Evolutionary conservation across 1,140 invertebrate genomes (phyloP).

Genomic region (Dendroctonus ponderosae): DNA sequence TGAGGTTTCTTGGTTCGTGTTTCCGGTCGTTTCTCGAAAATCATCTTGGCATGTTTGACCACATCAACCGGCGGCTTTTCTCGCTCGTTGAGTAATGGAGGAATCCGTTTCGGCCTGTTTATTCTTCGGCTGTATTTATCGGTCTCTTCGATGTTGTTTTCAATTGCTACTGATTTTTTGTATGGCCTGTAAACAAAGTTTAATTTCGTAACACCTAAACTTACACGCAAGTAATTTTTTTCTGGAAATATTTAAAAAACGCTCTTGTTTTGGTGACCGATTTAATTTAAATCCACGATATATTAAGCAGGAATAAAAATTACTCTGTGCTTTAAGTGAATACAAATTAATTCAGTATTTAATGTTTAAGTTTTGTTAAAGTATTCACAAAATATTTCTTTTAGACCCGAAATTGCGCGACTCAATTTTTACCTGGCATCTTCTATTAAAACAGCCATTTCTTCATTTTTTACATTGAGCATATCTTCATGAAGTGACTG

Average conservation of each 20-base stretch:
- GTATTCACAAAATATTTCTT: not conserved
- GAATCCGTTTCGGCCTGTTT: slow-evolving; percentile 63
- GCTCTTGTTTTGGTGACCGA: too few relatives aligned
- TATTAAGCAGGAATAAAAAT: too few relatives aligned
- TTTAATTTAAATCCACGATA: too few relatives aligned
- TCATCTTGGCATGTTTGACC: slow-evolving; percentile 77
- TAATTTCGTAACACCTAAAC: too few relatives aligned
- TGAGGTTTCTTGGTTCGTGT: slow-evolving; percentile 53
- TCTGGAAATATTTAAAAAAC: too few relatives aligned
- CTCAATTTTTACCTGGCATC: slow-evolving; percentile 26
- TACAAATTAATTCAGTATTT: not conserved
- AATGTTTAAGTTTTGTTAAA: too few relatives aligned
- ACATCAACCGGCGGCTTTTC: slow-evolving; percentile 82
- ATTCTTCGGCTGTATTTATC: slow-evolving; percentile 41
- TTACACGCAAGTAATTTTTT: too few relatives aligned
- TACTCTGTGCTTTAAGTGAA: not conserved
- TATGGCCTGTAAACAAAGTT: slow-evolving; percentile 14
- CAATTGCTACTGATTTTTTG: slow-evolving; percentile 23
- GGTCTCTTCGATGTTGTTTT: slow-evolving; percentile 48
- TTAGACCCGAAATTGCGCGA: not conserved
- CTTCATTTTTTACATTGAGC: slow-evolving; percentile 38
- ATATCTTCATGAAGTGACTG: slow-evolving; percentile 47
- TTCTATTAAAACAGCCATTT: slow-evolving; percentile 17
- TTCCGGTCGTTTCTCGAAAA: slow-evolving; percentile 74
- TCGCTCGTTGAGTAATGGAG: slow-evolving; percentile 70